Conservation (phyloP, 23 tunicate species). For the Halocynthia aurantium region DNA sequence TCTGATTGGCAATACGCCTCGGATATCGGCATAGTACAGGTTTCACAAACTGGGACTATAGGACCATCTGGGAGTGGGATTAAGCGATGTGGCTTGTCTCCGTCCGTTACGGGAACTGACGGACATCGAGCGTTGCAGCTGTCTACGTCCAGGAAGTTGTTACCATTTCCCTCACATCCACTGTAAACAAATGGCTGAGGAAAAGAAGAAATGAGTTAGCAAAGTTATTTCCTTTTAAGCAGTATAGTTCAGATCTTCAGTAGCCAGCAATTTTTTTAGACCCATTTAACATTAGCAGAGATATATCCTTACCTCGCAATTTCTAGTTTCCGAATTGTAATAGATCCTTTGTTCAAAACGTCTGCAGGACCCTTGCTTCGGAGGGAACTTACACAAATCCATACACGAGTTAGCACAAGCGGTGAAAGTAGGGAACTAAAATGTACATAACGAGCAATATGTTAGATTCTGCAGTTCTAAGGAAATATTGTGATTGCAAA, state of each 20-base stretch:
- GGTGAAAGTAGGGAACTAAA: conserved; percentile 1
- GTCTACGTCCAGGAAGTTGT: neutral
- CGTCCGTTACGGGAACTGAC: neutral
- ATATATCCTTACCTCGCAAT: neutral
- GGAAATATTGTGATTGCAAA: neutral
- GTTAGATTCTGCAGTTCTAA: neutral
- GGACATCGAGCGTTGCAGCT: neutral
- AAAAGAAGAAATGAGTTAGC: neutral
- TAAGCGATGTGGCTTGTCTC: neutral
- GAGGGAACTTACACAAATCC: conserved; percentile 7
- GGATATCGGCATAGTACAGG: neutral
- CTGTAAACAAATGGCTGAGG: conserved; percentile 2
- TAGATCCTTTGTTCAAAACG: neutral
- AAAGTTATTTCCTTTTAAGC: neutral
- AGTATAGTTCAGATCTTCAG: no score
- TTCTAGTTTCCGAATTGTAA: conserved; percentile 1
- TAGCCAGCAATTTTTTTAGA: no score
- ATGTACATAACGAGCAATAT: neutral
- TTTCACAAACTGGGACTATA: neutral
- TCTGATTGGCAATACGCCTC: neutral
- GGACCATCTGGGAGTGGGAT: neutral
- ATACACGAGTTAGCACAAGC: conserved; percentile 9
- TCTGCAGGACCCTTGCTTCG: neutral
- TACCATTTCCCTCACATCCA: conserved; percentile 2
- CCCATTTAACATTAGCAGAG: no score